Evolutionary conservation across 2,113 vertebrate genomes (phyloP), one percentile per base, ranked within the genome.

Genomic region (Accipiter cooperii): DNA sequence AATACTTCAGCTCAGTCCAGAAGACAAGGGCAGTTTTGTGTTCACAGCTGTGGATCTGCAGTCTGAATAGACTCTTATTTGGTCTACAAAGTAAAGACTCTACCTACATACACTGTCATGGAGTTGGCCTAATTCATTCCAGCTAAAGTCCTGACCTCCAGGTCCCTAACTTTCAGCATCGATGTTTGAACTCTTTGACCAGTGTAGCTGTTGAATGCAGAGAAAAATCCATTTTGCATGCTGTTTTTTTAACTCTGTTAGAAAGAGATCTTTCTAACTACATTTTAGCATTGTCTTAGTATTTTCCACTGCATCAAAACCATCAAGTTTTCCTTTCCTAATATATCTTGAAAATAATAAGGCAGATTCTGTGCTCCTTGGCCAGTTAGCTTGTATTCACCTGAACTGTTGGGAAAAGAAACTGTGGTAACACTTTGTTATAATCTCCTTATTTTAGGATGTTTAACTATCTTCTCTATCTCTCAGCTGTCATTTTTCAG

Each of bases 161-260:
- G 15, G n/a, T 87, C 66, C 51, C 40, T 73, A 29, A 86, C 42
- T 66, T 89, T 60, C 86, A 78, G 38, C 34, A 51, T 49, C 0
- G 0, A 54, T 74, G 63, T 73, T 65, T 90, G 74, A 94, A 73
- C 40, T 81, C 46, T 94, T 64, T 78, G 52, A 87, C 54, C 46
- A 84, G 14, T 86, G 29, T 54, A 44, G 40, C 70, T 65, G 28
- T 20, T 86, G 77, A 96, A 92, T 92, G 64, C 87, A 97, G 94
- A 94, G 87, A 95, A 96, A 96, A 96, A 94, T 90, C 88, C 65
- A 92, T 87, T 93, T 94, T 96, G 91, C 94, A 90, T 91, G 85
- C 70, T 92, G 19, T 83, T 93, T 65, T 65, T 76, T 78, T 81
- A 87, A 69, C 70, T 89, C 55, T 88, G 9, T 63, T 21, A 74